These are phyloP conservation scores for Stomorhina lunata DNA, from an alignment of 2,888 invertebrate genomes.

Conservation along the genomic window DNA sequence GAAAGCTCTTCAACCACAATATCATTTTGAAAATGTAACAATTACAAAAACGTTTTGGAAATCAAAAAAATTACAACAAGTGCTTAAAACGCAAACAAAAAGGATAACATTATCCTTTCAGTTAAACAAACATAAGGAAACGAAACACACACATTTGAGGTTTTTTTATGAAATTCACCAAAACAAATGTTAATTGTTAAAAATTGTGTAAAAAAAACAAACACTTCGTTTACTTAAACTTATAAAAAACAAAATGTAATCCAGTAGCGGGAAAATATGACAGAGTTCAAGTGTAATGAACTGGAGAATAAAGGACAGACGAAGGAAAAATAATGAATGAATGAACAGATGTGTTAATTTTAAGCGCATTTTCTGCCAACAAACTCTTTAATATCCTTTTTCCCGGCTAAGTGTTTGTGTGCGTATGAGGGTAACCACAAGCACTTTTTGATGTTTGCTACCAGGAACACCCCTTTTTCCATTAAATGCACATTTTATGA, in stretches of 20 bases:
- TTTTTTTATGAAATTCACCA: conserved; percentile 25
- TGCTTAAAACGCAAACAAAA: conserved; percentile 33
- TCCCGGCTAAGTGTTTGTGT: neutral
- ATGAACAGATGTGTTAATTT: conserved; percentile 80
- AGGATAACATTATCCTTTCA: conserved; percentile 29
- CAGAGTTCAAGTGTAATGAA: conserved; percentile 65
- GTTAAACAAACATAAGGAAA: conserved; percentile 42
- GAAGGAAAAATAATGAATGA: conserved; percentile 71
- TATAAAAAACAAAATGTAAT: too few relatives aligned
- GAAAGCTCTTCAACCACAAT: neutral
- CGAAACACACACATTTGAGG: conserved; percentile 42
- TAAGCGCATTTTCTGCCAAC: conserved; percentile 74
- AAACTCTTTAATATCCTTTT: conserved; percentile 50
- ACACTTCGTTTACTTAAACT: conserved; percentile 53
- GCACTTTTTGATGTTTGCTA: conserved; percentile 50
- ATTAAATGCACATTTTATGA: conserved; percentile 71
- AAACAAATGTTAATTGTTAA: conserved; percentile 37
- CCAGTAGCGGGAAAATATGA: neutral
- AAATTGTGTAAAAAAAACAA: conserved; percentile 43
- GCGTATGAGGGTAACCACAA: conserved; percentile 57
- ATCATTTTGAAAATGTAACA: conserved; percentile 36
- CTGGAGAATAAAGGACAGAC: neutral
- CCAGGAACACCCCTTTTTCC: conserved; percentile 54
- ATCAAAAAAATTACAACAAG: conserved; percentile 52
- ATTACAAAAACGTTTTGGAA: conserved; percentile 30